Base-by-base conservation (phyloP, 2,797 vertebrate genomes). In the Artibeus lituratus region DNA sequence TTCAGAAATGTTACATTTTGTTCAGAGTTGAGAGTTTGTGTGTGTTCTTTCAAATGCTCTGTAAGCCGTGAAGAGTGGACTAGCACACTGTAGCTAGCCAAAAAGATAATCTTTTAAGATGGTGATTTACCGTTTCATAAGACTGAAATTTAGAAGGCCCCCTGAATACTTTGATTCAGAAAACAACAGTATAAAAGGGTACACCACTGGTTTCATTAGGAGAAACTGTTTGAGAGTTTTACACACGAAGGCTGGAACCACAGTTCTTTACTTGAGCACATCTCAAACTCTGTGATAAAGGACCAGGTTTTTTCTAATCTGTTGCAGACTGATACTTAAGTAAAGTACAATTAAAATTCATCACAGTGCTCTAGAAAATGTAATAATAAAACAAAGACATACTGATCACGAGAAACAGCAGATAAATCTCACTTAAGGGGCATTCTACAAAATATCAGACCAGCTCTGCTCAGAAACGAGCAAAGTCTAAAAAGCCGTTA, bases 141-240 rank as follows among this genome's bases (percentile, higher is more conserved):
- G 15, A 80, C 80, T 94, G 62, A 91, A 67, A 83, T 51, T 91
- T 73, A 55, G 11, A 90, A 83, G 21, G 29, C 14, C 18, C 11
- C 84, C 14, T 77, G 11, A 94, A 80, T 35, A 80, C 55, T 83
- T 55, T 74, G 57, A 87, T 42, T 96, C 18, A 95, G 49, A 95
- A 92, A 80, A 51, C 24, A 42, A 69, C 5, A 6, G 14, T 55
- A 55, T 70, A 21, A 29, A 84, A 80, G 73, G 18, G 51, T 47
- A 93, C 88, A 47, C 8, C 39, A 94, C 12, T 53, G 37, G 42
- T 87, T 78, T 69, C 10, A 69, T 44, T 39, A 32, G 35, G 69
- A 92, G 76, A 87, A 93, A 35, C 5, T 47, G 16, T 35, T 90
- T 51, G 59, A 55, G n/a, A 70, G n/a, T 90, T 87, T 82, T 55